Evolutionary conservation across 2,888 invertebrate genomes (phyloP), one percentile per base, ranked within the genome.

Genomic region (Aphodius sticticus): DNA sequence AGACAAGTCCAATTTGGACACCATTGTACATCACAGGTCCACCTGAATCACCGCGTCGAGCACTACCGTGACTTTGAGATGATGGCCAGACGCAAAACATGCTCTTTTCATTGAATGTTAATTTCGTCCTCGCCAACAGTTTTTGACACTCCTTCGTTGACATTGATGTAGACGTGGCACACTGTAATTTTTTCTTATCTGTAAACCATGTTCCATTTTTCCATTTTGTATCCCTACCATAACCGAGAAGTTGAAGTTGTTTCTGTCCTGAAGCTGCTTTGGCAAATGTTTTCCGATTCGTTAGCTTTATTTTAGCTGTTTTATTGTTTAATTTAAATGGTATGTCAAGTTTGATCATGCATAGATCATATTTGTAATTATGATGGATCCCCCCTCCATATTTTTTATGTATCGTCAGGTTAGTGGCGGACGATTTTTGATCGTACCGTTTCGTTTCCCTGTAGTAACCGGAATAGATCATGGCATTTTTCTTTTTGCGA

Each of bases 1-100:
- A 72, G 6, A 72, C 72, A 16, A 72, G n/a, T 26, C 72, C 72
- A 2, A 72, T 35, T 72, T 72, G 72, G n/a, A 72, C 72, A 26
- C 70, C 26, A 70, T 72, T 16, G 35, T 72, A 72, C 26, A 72
- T 6, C n/a, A 72, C 72, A 36, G 72, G 72, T 9, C 72, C 72
- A 5, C 72, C 72, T 7, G 35, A 36, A 72, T 72, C 72, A 26
- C 72, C 72, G 16, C 26, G 26, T n/a, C 72, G 26, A 72, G 26
- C 35, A 26, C 26, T 35, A 36, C 72, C 72, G 6, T 72, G 26
- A 35, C 26, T 26, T 16, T 26, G 6, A 72, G n/a, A 38, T 38
- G 38, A n/a, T 6, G 72, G 26, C 6, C 6, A 7, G 14, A 35
- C n/a, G 36, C 72, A 72, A 72, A 72, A 72, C 72, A 72, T 72